Percentiles rank a stretch among this genome's conserved stretches.
phyloP scores from a whole-genome alignment of 2,888 invertebrate genomes.

The Agrochola litura region DNA sequence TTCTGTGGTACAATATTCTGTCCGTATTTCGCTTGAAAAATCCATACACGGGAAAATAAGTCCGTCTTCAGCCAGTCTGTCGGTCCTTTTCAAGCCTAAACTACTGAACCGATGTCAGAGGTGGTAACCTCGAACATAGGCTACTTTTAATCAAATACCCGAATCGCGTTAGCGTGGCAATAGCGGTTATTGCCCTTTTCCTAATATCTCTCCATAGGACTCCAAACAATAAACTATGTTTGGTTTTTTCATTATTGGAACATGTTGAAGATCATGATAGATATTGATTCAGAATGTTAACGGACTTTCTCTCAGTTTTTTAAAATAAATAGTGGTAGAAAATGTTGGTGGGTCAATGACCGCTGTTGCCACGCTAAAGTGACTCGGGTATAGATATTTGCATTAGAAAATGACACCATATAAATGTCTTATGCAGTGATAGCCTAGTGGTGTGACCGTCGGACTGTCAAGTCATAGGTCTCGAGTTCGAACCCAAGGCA shows the following conservation, averaged over 20 bases:
- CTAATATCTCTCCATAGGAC: too few relatives aligned
- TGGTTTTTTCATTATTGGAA: too few relatives aligned
- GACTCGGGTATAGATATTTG: not conserved
- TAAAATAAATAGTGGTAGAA: not conserved
- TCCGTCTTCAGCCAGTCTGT: not conserved
- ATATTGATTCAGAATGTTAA: not conserved
- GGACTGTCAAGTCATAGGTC: too few relatives aligned
- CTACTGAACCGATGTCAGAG: not conserved
- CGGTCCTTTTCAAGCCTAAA: too few relatives aligned
- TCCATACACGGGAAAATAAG: not conserved
- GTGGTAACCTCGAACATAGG: not conserved
- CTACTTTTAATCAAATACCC: not conserved
- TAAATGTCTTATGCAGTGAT: not conserved
- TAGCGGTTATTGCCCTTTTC: not conserved
- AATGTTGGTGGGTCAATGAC: not conserved
- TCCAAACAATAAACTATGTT: too few relatives aligned
- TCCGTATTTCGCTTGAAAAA: not conserved
- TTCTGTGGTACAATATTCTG: not conserved
- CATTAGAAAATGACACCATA: not conserved
- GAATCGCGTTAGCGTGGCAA: not conserved
- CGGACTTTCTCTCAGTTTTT: not conserved
- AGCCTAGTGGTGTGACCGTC: too few relatives aligned
- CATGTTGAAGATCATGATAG: not conserved
- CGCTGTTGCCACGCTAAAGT: not conserved
- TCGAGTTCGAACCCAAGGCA: too few relatives aligned